Evolutionary conservation across 1,140 invertebrate genomes (phyloP), one percentile per base, ranked within the genome.

Genomic region (Lepidotrigona ventralis): DNA sequence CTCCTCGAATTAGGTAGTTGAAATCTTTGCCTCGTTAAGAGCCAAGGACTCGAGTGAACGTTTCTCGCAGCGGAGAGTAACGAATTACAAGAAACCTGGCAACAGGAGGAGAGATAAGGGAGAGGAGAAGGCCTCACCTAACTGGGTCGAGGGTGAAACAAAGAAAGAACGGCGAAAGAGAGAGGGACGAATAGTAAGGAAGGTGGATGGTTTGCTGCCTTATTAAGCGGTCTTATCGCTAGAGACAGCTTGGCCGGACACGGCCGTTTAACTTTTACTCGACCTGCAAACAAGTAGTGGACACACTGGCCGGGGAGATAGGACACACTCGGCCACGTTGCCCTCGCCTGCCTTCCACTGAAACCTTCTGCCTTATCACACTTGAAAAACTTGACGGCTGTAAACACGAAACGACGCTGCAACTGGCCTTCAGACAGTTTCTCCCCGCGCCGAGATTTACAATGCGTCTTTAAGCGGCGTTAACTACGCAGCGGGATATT

Each of bases 261-360:
- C 56, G 86, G 84, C 83, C 88, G 86, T 90, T 91, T 90, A 90
- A 91, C 88, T 91, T 91, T 88, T 90, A 89, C 85, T 89, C 89
- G 85, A 85, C 81, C 80, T 80, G 88, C 88, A 87, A 86, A 90
- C 87, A 89, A 90, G 88, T 79, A 80, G 79, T 79, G 82, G 79
- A 89, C 87, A 89, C 82, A 82, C 85, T 29, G 74, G 56, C 83
- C 86, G n/a, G 64, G 4, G 53, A 86, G 79, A 88, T 84, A 88
- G 87, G 66, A 46, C 77, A 46, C 77, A 60, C 46, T 56, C 54
- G 69, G 73, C 80, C 66, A 58, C 71, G 79, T 63, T 81, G 69
- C 56, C 71, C 76, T 76, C 56, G 74, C 83, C 70, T 79, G 26
- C 78, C 66, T 73, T n/a, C 69, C 79, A 26, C 63, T 17, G 64